Conservation (phyloP, 2,888 invertebrate species). For the Drosophila rellima region DNA sequence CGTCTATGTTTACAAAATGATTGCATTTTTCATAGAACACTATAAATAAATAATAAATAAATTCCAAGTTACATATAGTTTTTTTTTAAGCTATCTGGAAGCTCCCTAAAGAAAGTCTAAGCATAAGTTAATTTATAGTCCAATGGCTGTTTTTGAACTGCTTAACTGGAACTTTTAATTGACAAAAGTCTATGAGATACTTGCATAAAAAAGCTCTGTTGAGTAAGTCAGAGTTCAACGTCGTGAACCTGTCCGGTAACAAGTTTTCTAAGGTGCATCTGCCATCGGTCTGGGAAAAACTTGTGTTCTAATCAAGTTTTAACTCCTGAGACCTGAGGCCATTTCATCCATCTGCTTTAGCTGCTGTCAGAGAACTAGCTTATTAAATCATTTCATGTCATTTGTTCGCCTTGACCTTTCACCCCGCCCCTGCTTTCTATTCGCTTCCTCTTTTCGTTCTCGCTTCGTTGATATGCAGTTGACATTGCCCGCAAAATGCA, state of each 20-base stretch:
- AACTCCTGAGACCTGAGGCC: neutral
- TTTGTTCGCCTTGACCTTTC: neutral
- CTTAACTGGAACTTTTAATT: too few species aligned
- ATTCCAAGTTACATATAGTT: too few species aligned
- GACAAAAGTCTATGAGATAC: neutral
- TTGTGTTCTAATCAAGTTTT: neutral
- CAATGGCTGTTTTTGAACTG: too few species aligned
- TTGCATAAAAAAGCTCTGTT: neutral
- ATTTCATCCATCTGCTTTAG: slow-evolving; percentile 2
- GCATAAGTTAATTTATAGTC: too few species aligned
- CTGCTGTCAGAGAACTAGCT: slow-evolving; percentile 10
- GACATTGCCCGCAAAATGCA: slow-evolving; percentile 42
- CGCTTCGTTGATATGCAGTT: slow-evolving; percentile 10
- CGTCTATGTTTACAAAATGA: too few species aligned
- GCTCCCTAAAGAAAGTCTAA: neutral
- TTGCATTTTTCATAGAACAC: too few species aligned
- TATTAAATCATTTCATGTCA: slow-evolving; percentile 23
- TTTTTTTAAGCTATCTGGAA: neutral
- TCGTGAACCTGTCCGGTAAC: neutral
- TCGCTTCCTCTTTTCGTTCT: neutral
- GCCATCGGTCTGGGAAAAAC: neutral
- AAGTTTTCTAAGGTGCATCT: neutral
- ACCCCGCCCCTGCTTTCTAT: too few species aligned
- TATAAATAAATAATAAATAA: too few species aligned
- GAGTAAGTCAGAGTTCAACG: neutral